A percentile compares a stretch with the other conserved stretches of the same genome.
Evolutionary conservation across 1,140 invertebrate genomes (phyloP).

Genomic region (Bombus impatiens): DNA sequence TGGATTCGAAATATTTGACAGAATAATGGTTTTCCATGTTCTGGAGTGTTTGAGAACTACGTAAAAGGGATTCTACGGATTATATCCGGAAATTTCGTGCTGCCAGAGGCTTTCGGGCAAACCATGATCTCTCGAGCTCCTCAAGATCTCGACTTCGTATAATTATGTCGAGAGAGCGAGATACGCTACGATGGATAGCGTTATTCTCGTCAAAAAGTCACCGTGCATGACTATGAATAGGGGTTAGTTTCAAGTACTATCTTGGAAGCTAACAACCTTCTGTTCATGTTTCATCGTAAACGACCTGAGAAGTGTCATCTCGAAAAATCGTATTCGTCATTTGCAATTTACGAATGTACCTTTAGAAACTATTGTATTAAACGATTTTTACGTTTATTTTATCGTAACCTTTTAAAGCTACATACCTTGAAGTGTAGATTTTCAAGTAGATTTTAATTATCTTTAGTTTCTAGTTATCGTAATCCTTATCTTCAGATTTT

Average conservation of each 20-base stretch:
- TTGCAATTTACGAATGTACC: background rate
- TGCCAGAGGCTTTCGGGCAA: background rate
- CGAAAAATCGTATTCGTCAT: background rate
- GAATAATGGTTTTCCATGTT: background rate
- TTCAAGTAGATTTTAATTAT: background rate
- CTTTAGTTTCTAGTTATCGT: background rate
- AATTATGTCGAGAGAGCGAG: conserved; percentile 6
- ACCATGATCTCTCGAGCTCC: background rate
- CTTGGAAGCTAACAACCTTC: background rate
- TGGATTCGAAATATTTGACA: conserved; percentile 7
- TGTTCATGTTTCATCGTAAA: too few relatives aligned
- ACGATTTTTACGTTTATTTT: background rate
- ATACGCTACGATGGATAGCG: background rate
- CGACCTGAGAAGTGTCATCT: background rate
- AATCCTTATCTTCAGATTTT: background rate
- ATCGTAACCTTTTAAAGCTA: background rate
- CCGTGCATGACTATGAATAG: background rate
- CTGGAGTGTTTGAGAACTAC: background rate
- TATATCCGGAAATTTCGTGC: background rate
- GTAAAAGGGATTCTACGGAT: background rate
- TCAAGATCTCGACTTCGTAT: conserved; percentile 4
- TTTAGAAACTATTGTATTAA: too few relatives aligned
- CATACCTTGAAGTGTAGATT: background rate
- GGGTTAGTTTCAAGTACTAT: background rate
- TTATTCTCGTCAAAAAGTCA: conserved; percentile 9